Conservation (phyloP, 2,113 vertebrate genomes). For the Papio anubis region DNA sequence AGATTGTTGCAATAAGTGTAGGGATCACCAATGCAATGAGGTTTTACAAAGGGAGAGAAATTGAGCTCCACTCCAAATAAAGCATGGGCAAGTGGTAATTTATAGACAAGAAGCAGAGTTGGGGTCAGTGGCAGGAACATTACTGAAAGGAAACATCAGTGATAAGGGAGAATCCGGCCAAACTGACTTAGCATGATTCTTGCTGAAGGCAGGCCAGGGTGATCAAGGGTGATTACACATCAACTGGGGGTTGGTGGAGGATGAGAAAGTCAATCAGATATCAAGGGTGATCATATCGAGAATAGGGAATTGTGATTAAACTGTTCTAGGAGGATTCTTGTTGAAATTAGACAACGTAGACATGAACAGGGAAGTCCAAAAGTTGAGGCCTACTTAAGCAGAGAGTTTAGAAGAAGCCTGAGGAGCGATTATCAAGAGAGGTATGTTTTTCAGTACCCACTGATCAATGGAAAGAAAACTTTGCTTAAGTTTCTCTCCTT, state of each 20-base stretch:
- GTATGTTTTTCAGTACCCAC: background rate
- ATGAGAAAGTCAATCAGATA: background rate
- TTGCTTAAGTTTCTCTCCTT: background rate
- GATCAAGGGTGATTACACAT: background rate
- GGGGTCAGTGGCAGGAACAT: background rate
- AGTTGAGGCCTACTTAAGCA: background rate
- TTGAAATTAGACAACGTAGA: background rate
- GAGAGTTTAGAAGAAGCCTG: background rate
- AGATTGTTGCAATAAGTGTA: background rate
- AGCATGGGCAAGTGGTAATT: background rate
- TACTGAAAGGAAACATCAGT: background rate
- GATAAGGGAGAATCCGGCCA: background rate
- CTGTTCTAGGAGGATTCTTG: background rate
- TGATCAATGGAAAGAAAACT: background rate
- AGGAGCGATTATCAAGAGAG: background rate
- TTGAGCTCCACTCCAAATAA: background rate
- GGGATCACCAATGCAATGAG: background rate
- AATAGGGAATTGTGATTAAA: background rate
- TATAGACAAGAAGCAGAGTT: background rate
- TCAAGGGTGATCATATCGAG: background rate
- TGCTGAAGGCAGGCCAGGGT: background rate
- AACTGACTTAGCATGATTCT: background rate
- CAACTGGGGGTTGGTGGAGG: background rate
- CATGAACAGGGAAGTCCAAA: background rate
- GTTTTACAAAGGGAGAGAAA: background rate